Base-by-base conservation (phyloP, 2,113 vertebrate genomes). In the Poeciliopsis occidentalis region DNA sequence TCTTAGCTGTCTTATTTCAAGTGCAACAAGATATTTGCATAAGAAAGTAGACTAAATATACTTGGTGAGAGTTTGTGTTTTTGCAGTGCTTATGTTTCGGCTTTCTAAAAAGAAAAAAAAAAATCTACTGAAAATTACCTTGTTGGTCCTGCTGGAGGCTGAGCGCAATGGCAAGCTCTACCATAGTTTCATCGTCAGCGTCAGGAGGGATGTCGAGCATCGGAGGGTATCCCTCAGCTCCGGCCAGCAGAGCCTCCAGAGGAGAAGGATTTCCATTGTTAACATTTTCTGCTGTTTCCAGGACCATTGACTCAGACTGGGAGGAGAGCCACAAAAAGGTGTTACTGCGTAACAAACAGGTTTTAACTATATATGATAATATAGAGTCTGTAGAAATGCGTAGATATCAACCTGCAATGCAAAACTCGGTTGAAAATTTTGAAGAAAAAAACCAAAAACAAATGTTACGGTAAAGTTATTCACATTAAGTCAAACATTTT, bases 191-290 rank as follows among this genome's bases (percentile, higher is more conserved):
- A 69, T 99, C 98, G 79, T 99, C 98, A 8, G 98, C 98, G 70
- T 99, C 98, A 1, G 98, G 98, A 11, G 98, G 98, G 79, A 99
- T 99, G 90, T 99, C 98, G 92, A 99, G 94, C 96, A 99, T 99
- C 0, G 98, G 98, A 0, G 98, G 98, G 85, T 99, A 99, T 66
- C 98, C 98, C 86, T 99, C 98, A 3, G 98, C 97, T 22, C 98
- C 98, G 27, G 97, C 98, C 89, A 99, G 93, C 51, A 99, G 94
- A 83, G 98, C 98, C 91, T 99, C 98, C 89, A 99, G 89, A 2
- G 98, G 97, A 54, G 98, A 99, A 4, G 98, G 97, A 85, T 99
- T 99, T 64, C 97, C 98, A 71, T 99, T 99, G 92, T 97, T 99
- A 78, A 98, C 95, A 8, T 96, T 98, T 83, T 99, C 98, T 4